These are phyloP conservation scores for Drosophila robusta DNA, from an alignment of 2,888 invertebrate genomes.

Conservation along the genomic window DNA sequence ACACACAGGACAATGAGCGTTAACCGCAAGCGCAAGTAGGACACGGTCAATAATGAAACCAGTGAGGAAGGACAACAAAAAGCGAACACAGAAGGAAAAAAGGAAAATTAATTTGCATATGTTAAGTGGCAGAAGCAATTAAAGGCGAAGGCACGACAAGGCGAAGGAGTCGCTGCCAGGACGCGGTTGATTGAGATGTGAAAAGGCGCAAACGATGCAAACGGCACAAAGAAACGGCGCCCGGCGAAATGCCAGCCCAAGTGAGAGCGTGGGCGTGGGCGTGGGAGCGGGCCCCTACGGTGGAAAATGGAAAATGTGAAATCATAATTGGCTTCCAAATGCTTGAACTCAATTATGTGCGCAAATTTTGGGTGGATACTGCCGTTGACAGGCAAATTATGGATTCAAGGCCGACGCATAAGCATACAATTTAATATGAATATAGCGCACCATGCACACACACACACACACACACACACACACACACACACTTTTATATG, in stretches of 20 bases:
- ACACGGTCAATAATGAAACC: slow-evolving; percentile 37
- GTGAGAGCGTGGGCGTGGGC: not conserved
- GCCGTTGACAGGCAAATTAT: slow-evolving; percentile 79
- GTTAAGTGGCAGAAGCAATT: slow-evolving; percentile 81
- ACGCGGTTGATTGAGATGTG: slow-evolving; percentile 70
- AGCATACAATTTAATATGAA: slow-evolving; percentile 26
- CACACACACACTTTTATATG: slow-evolving; percentile 3
- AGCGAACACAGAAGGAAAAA: slow-evolving; percentile 13
- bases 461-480: not conserved
- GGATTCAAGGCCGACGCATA: slow-evolving; percentile 71
- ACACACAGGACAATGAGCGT: slow-evolving; percentile 40
- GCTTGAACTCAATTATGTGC: slow-evolving; percentile 80
- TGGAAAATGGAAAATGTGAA: slow-evolving; percentile 64
- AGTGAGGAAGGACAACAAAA: slow-evolving; percentile 11
- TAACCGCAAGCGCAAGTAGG: slow-evolving; percentile 32
- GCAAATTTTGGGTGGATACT: slow-evolving; percentile 63
- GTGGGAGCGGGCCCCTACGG: slow-evolving; percentile 7
- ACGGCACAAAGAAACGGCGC: slow-evolving; percentile 17
- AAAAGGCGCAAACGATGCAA: slow-evolving; percentile 46
- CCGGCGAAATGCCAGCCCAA: slow-evolving; percentile 7
- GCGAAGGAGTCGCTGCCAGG: slow-evolving; percentile 21
- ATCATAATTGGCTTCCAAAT: slow-evolving; percentile 81
- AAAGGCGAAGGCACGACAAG: slow-evolving; percentile 45
- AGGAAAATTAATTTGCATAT: slow-evolving; percentile 78
- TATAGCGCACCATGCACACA: slow-evolving; percentile 5